These are phyloP conservation scores for Leptinotarsa texana DNA, from an alignment of 1,140 invertebrate genomes.

Conservation along the genomic window DNA sequence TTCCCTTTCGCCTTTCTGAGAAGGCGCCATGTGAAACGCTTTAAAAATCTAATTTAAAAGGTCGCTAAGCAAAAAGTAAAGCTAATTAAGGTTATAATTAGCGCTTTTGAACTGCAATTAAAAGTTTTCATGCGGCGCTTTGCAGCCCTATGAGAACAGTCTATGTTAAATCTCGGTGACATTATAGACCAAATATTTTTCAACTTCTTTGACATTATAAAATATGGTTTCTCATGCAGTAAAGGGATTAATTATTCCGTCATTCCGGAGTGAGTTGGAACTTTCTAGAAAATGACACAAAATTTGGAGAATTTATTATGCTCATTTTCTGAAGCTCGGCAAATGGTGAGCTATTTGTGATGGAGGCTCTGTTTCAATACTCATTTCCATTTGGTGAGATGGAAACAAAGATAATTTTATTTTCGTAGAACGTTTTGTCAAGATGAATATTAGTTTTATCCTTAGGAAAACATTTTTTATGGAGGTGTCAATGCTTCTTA, in stretches of 20 bases:
- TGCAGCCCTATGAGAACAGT: background rate
- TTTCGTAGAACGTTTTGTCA: too few species aligned
- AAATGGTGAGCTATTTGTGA: too few species aligned
- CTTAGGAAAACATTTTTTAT: too few species aligned
- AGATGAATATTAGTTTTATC: too few species aligned
- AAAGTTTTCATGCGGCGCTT: constrained; percentile 8
- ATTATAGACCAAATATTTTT: constrained; percentile 7
- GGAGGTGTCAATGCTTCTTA: too few species aligned
- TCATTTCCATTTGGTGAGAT: too few species aligned
- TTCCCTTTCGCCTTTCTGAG: background rate
- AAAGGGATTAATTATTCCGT: background rate
- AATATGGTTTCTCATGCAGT: background rate
- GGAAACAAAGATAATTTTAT: too few species aligned
- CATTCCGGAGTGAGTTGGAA: too few species aligned
- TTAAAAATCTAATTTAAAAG: constrained; percentile 10
- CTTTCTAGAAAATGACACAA: too few species aligned
- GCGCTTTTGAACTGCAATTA: constrained; percentile 15
- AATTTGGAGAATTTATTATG: too few species aligned
- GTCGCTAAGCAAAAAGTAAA: constrained; percentile 8
- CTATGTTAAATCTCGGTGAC: background rate
- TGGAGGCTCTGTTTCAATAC: too few species aligned
- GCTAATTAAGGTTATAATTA: constrained; percentile 20
- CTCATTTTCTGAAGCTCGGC: too few species aligned
- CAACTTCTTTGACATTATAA: background rate
- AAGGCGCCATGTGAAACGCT: constrained; percentile 12